Evolutionary conservation across 2,888 invertebrate genomes (phyloP).

Genomic region (Chymomyza procnemis): DNA sequence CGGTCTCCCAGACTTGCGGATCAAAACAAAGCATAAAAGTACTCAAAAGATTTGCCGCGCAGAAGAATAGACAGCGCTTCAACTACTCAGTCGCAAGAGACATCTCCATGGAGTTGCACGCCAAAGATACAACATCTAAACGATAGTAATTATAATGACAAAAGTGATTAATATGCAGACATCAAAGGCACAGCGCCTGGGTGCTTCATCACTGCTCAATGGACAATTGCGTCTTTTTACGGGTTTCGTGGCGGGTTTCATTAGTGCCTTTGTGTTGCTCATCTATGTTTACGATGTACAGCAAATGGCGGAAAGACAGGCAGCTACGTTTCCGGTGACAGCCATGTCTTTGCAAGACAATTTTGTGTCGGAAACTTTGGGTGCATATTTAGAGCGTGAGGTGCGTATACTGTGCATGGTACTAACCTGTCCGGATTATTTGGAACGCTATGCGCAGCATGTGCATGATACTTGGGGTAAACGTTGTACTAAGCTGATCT

Average conservation of each 20-base stretch:
- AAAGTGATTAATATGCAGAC: background rate
- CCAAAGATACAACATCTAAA: background rate
- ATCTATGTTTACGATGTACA: constrained; percentile 47
- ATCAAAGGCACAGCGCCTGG: background rate
- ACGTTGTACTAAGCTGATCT: constrained; percentile 89
- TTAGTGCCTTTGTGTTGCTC: constrained; percentile 62
- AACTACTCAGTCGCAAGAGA: constrained; percentile 8
- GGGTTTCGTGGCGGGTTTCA: constrained; percentile 68
- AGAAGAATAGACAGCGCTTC: background rate
- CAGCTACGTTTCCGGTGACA: constrained; percentile 11
- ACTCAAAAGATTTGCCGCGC: background rate
- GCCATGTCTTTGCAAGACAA: background rate
- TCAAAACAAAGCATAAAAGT: background rate
- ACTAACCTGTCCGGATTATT: constrained; percentile 94
- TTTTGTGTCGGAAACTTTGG: constrained; percentile 76
- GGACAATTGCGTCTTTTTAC: constrained; percentile 56
- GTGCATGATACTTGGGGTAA: constrained; percentile 97
- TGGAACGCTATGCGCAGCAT: constrained; percentile 90
- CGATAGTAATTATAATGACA: constrained; percentile 24
- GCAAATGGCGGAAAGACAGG: constrained; percentile 25
- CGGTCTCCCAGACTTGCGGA: background rate
- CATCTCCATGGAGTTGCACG: constrained; percentile 5
- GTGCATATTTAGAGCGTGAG: constrained; percentile 83
- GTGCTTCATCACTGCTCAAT: constrained; percentile 13
- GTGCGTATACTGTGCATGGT: constrained; percentile 96